A percentile compares a stretch with the other conserved stretches of the same genome.
Conservation (phyloP, 2,888 invertebrate genomes). For the Ypsolopha scabrella region DNA sequence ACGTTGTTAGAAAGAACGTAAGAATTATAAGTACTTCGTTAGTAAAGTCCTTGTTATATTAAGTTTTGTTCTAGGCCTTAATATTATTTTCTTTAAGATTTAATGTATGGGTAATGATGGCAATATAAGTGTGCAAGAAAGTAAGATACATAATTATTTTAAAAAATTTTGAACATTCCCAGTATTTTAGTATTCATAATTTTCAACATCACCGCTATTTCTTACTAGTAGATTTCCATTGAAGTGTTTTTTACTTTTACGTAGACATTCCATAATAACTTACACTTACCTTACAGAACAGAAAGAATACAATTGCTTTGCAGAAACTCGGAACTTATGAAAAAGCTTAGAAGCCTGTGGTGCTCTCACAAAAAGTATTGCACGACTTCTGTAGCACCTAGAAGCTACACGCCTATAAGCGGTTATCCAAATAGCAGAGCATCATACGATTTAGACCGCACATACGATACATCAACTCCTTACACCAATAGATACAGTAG, state of each 20-base stretch:
- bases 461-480: slow-evolving; percentile 51
- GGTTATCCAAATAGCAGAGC: slow-evolving; percentile 58
- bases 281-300: slow-evolving; percentile 58
- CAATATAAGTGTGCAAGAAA: slow-evolving; percentile 31
- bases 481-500: slow-evolving; percentile 45
- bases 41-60: background rate
- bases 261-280: no score
- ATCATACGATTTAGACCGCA: slow-evolving; percentile 58
- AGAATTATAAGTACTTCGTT: background rate
- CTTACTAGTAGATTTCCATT: background rate
- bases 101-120: slow-evolving; percentile 42
- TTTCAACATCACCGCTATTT: no score
- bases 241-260: background rate
- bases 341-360: slow-evolving; percentile 72
- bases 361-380: slow-evolving; percentile 72
- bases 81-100: background rate
- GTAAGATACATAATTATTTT: slow-evolving; percentile 17
- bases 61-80: background rate
- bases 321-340: slow-evolving; percentile 73
- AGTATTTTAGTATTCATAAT: no score
- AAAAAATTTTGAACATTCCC: slow-evolving; percentile 1
- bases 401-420: slow-evolving; percentile 53
- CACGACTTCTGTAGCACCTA: slow-evolving; percentile 47
- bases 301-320: slow-evolving; percentile 71
- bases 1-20: background rate